A percentile compares a stretch with the other conserved stretches of the same genome.
Conservation (phyloP, 1,140 invertebrate genomes). For the Drosophila erecta region DNA sequence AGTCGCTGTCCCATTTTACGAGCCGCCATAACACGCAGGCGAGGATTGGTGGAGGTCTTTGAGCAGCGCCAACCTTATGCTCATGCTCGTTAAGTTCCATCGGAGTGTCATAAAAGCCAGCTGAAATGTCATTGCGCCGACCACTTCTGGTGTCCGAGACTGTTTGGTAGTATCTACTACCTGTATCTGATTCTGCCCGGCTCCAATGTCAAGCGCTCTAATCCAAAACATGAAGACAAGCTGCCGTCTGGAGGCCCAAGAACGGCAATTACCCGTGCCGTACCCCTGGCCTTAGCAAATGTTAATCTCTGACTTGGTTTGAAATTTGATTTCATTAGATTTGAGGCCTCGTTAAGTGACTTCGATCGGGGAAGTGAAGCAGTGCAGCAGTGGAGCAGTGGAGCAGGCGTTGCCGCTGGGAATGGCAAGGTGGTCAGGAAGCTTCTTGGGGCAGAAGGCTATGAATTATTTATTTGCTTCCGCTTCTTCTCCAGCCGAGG, state of each 20-base stretch:
- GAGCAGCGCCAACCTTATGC: constrained; percentile 39
- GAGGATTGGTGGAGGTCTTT: constrained; percentile 38
- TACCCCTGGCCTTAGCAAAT: constrained; percentile 48
- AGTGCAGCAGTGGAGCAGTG: not conserved
- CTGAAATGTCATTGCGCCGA: constrained; percentile 57
- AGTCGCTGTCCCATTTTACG: constrained; percentile 44
- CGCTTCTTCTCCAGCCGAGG: constrained; percentile 30
- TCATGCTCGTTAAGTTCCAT: constrained; percentile 43
- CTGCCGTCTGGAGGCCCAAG: constrained; percentile 40
- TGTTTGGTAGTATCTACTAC: not conserved
- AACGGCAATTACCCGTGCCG: constrained; percentile 47
- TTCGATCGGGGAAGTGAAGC: constrained; percentile 7
- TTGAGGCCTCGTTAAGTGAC: constrained; percentile 19
- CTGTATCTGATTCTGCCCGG: constrained; percentile 8
- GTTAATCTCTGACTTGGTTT: constrained; percentile 50
- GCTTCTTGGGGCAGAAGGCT: constrained; percentile 13
- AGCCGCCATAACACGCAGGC: constrained; percentile 1
- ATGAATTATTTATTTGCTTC: constrained; percentile 46
- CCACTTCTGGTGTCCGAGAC: constrained; percentile 54
- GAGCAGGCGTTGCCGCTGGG: constrained; percentile 3
- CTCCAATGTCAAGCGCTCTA: constrained; percentile 49
- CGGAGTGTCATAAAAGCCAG: constrained; percentile 45
- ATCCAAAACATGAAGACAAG: constrained; percentile 35
- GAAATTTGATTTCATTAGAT: constrained; percentile 23
- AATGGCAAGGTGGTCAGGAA: constrained; percentile 40